Conservation (phyloP, 2,113 vertebrate species). For the Stictonetta naevosa region DNA sequence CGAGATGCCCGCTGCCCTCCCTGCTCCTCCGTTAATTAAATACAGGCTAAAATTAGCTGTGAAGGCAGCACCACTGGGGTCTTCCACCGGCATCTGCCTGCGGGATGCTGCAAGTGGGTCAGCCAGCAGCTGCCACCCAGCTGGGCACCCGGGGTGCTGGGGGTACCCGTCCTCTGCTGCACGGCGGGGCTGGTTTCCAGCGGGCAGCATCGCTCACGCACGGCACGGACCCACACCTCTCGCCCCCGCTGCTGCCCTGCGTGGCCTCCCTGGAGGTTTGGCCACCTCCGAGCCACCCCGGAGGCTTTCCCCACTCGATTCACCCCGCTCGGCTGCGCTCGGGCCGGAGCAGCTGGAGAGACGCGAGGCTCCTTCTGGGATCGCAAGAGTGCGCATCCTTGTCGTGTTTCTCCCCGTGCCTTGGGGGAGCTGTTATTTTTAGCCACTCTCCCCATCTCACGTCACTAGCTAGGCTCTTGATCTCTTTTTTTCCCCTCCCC, state of each 20-base stretch:
- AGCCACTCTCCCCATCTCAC: not conserved
- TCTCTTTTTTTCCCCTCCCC: not conserved
- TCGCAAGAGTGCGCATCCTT: not conserved
- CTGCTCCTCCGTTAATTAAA: not conserved
- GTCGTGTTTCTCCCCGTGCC: not conserved
- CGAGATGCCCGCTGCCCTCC: not conserved
- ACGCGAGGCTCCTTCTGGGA: not conserved
- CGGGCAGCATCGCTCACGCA: accelerated
- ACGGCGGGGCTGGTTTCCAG: too few relatives aligned
- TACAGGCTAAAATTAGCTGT: not conserved
- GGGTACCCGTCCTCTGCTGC: not conserved
- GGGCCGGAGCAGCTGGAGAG: not conserved
- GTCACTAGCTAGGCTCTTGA: not conserved
- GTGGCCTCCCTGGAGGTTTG: not conserved
- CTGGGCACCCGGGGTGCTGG: not conserved
- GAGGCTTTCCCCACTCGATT: not conserved
- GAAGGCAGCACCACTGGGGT: conserved; percentile 23
- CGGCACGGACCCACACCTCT: not conserved
- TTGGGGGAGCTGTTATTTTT: conserved; percentile 48
- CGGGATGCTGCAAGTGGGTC: conserved; percentile 6
- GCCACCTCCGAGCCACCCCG: accelerated
- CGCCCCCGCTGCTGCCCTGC: accelerated
- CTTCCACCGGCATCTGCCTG: conserved; percentile 34
- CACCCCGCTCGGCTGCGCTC: accelerated
- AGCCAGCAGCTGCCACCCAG: not conserved